phyloP scores from a whole-genome alignment of 2,797 vertebrate genomes.

The Orientallactaga sibirica region DNA sequence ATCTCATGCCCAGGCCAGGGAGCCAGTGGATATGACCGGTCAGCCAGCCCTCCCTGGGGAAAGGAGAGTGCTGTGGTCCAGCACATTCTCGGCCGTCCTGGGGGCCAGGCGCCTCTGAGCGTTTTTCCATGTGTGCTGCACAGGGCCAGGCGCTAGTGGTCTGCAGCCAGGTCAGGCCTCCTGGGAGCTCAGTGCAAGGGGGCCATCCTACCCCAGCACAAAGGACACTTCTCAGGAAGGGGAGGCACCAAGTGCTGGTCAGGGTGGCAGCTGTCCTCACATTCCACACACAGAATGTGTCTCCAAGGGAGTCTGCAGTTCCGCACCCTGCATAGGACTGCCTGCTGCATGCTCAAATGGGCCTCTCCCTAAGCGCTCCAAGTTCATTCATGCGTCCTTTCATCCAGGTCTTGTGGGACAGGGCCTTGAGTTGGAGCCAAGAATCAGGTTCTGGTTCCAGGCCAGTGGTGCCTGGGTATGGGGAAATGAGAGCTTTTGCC shows the following conservation, averaged over 20 bases:
- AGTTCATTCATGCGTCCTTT: background rate
- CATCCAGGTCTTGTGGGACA: background rate
- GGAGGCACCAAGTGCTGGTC: background rate
- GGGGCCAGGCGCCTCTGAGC: background rate
- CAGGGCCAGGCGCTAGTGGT: background rate
- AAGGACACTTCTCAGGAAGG: background rate
- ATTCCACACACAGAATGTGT: background rate
- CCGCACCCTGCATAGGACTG: accelerated
- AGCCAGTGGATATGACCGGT: background rate
- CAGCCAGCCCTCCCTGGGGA: background rate
- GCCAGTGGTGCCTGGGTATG: background rate
- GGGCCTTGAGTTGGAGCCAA: constrained; percentile 17
- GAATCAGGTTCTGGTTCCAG: background rate
- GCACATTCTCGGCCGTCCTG: background rate
- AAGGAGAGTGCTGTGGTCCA: background rate
- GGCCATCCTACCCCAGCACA: too few relatives aligned
- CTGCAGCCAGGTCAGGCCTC: background rate
- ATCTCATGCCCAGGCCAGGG: background rate
- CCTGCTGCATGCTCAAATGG: background rate
- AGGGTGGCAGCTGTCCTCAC: background rate
- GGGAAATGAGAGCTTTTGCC: background rate
- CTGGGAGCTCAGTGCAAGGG: background rate
- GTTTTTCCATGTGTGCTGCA: background rate
- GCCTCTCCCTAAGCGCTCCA: background rate
- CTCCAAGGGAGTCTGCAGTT: background rate